phyloP scores from a whole-genome alignment of 2,888 invertebrate species.

The Campoplex capitator region DNA sequence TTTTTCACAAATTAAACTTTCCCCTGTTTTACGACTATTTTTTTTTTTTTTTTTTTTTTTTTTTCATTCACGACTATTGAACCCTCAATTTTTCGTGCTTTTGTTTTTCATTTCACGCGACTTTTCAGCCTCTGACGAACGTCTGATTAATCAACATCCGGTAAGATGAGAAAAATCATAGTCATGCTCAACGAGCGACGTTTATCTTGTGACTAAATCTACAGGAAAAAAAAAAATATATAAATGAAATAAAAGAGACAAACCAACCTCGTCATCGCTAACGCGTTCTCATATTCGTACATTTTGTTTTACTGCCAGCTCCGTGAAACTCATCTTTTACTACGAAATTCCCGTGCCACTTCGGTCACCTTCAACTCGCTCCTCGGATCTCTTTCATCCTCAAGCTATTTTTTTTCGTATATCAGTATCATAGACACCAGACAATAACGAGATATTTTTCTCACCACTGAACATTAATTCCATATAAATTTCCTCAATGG shows the following conservation, averaged over 20 bases:
- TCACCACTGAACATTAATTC: conserved; percentile 58
- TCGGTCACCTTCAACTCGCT: conserved; percentile 38
- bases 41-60: too few species aligned
- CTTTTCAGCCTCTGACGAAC: background rate
- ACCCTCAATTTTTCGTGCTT: background rate
- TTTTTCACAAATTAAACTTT: background rate
- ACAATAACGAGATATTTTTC: conserved; percentile 50
- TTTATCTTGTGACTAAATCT: conserved; percentile 59
- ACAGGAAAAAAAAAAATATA: conserved; percentile 3
- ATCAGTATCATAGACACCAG: conserved; percentile 5
- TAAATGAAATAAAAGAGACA: background rate
- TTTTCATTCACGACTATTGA: background rate
- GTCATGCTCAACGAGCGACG: conserved; percentile 32
- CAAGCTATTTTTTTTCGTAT: background rate
- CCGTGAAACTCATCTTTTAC: conserved; percentile 30
- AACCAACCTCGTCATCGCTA: conserved; percentile 12
- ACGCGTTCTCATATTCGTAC: conserved; percentile 32
- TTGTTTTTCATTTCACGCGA: conserved; percentile 3
- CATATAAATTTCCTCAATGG: conserved; percentile 58
- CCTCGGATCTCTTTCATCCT: background rate
- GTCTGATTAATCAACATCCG: conserved; percentile 70
- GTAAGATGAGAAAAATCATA: conserved; percentile 54
- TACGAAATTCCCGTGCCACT: background rate
- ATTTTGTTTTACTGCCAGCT: conserved; percentile 27
- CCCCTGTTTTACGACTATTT: too few species aligned